Conservation (phyloP, 2,888 invertebrate species). For the Hermaeophaga mercurialis region DNA sequence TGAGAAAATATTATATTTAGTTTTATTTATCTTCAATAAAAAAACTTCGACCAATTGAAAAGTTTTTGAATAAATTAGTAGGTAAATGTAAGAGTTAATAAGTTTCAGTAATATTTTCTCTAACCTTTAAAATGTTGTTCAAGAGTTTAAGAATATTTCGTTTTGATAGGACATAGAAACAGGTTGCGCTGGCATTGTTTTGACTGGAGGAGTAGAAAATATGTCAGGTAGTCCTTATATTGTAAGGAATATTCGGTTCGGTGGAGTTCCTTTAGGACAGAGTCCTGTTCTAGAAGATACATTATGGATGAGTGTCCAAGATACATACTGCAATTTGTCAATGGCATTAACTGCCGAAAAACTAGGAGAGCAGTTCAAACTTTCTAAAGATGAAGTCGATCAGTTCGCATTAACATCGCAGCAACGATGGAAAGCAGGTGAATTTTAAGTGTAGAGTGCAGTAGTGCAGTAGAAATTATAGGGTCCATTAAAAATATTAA, state of each 20-base stretch:
- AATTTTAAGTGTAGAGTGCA: constrained; percentile 26
- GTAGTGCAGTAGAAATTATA: neutral
- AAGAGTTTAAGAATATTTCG: too few species aligned
- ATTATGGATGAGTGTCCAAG: constrained; percentile 87
- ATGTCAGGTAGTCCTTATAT: constrained; percentile 94
- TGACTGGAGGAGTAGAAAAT: constrained; percentile 93
- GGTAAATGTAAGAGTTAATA: too few species aligned
- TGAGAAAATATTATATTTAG: too few species aligned
- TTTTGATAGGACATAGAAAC: constrained; percentile 73
- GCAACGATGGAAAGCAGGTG: constrained; percentile 83
- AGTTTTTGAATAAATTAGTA: too few species aligned
- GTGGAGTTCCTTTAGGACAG: constrained; percentile 83
- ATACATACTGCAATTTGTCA: constrained; percentile 86
- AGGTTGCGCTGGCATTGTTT: constrained; percentile 82
- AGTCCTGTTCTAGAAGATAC: constrained; percentile 84
- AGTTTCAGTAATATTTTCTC: too few species aligned
- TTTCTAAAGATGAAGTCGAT: constrained; percentile 84
- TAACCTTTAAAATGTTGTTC: too few species aligned
- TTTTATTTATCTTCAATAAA: too few species aligned
- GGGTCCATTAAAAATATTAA: too few species aligned
- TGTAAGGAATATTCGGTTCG: constrained; percentile 85
- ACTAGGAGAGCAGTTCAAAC: constrained; percentile 81
- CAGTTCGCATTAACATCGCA: constrained; percentile 86
- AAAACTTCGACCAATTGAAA: too few species aligned
- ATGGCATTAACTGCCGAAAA: constrained; percentile 98